Evolutionary conservation across 2,113 vertebrate genomes (phyloP).

Genomic region (Merops nubicus): DNA sequence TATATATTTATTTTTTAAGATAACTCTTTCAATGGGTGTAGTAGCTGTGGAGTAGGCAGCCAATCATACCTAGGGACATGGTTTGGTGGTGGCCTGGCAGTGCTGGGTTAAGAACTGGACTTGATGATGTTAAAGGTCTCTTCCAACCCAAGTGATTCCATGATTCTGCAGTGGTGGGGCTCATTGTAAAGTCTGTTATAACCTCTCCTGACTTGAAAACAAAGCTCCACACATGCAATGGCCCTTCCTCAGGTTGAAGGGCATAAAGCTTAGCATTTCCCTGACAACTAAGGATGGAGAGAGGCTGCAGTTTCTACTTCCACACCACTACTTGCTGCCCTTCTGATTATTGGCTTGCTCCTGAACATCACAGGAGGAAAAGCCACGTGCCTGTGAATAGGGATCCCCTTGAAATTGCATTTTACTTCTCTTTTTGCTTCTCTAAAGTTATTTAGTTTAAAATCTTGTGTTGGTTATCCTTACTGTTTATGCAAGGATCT

Average conservation of each 20-base stretch:
- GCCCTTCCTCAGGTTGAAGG: neutral
- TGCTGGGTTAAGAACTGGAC: no score
- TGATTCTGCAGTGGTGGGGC: no score
- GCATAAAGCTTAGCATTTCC: neutral
- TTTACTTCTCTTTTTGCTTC: no score
- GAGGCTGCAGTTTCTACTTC: neutral
- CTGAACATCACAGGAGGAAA: neutral
- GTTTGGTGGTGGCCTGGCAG: no score
- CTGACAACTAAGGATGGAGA: neutral
- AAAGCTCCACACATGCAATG: neutral
- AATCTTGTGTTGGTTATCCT: fast-evolving
- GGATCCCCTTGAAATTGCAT: neutral
- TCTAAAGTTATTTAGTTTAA: neutral
- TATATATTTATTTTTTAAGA: neutral
- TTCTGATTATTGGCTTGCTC: neutral
- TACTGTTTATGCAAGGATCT: neutral
- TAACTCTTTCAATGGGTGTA: neutral
- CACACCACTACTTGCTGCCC: neutral
- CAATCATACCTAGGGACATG: neutral
- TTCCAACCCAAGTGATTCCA: no score
- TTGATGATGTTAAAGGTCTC: no score
- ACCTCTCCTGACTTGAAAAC: neutral
- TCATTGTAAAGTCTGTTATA: neutral
- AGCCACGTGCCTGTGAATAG: neutral
- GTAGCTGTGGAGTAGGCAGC: neutral